Evolutionary conservation across 2,113 vertebrate genomes (phyloP).

Genomic region (Pristiophorus japonicus): DNA sequence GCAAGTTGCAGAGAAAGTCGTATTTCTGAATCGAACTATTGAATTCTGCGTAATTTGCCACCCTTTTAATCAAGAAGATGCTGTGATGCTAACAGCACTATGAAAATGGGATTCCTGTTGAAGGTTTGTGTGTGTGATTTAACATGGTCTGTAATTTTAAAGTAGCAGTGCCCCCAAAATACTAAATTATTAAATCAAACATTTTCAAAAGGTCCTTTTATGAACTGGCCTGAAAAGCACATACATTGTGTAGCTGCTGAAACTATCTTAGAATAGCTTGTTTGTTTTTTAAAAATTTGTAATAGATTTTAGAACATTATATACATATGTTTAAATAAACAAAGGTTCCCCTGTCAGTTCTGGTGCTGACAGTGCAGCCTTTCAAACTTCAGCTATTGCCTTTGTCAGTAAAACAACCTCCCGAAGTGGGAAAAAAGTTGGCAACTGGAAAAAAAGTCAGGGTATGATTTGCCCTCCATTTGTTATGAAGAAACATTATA

Average conservation of each 20-base stretch:
- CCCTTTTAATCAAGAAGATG: neutral
- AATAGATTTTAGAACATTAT: neutral
- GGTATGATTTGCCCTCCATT: neutral
- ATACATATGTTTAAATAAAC: neutral
- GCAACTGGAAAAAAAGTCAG: neutral
- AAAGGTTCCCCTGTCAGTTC: neutral
- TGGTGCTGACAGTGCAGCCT: neutral
- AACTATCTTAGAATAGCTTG: neutral
- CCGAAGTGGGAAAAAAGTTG: neutral
- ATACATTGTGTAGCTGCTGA: neutral
- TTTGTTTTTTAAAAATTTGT: neutral
- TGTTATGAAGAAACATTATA: neutral
- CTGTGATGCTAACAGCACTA: conserved; percentile 2
- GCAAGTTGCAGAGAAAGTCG: neutral
- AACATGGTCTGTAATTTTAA: conserved; percentile 16
- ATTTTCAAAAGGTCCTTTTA: neutral
- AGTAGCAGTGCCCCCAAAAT: neutral
- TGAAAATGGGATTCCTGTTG: neutral
- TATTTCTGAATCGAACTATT: neutral
- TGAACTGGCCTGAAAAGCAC: neutral
- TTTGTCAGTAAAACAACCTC: neutral
- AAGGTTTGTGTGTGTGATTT: conserved; percentile 22
- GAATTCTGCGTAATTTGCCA: conserved; percentile 20
- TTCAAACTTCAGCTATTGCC: no score
- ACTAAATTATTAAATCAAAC: neutral